These are phyloP conservation scores for Fundulus diaphanus DNA, from an alignment of 2,797 vertebrate genomes.

Conservation along the genomic window DNA sequence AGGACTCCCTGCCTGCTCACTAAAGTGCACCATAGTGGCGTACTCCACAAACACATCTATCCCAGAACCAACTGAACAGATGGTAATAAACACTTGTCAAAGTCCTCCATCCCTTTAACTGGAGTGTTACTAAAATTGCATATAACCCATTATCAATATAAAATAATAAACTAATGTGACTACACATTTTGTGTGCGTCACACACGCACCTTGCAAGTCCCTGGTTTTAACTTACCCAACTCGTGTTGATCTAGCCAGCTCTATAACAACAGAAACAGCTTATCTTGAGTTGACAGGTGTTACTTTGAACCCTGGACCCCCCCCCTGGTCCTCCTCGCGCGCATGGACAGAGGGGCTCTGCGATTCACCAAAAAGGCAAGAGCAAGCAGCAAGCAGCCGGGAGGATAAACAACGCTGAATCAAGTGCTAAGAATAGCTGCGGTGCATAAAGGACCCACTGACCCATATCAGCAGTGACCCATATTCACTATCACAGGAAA, in stretches of 20 bases:
- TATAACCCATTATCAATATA: too few relatives aligned
- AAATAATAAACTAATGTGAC: too few relatives aligned
- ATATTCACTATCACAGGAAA: conserved; percentile 62
- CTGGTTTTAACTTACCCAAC: conserved; percentile 15
- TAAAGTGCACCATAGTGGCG: too few relatives aligned
- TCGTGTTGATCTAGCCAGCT: conserved; percentile 12
- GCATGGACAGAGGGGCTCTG: conserved; percentile 5
- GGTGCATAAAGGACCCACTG: conserved; percentile 66
- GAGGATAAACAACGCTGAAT: conserved; percentile 49
- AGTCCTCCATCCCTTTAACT: too few relatives aligned
- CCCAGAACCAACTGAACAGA: too few relatives aligned
- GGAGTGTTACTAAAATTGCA: too few relatives aligned
- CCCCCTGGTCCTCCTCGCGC: neutral
- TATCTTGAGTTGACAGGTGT: conserved; percentile 16
- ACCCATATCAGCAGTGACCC: conserved; percentile 78
- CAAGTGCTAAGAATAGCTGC: conserved; percentile 68
- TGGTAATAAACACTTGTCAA: too few relatives aligned
- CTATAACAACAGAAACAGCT: conserved; percentile 28
- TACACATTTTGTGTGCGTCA: too few relatives aligned
- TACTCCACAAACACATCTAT: too few relatives aligned
- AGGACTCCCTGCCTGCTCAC: too few relatives aligned
- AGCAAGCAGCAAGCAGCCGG: conserved; percentile 20
- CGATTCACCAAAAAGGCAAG: conserved; percentile 31
- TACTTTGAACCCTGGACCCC: conserved; percentile 54
- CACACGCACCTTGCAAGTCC: conserved; percentile 23